Percentiles rank a stretch among this genome's conserved stretches.
Evolutionary conservation across 92 coral and sea anemone species (phyloP).

Genomic region (Actinernus sp.): DNA sequence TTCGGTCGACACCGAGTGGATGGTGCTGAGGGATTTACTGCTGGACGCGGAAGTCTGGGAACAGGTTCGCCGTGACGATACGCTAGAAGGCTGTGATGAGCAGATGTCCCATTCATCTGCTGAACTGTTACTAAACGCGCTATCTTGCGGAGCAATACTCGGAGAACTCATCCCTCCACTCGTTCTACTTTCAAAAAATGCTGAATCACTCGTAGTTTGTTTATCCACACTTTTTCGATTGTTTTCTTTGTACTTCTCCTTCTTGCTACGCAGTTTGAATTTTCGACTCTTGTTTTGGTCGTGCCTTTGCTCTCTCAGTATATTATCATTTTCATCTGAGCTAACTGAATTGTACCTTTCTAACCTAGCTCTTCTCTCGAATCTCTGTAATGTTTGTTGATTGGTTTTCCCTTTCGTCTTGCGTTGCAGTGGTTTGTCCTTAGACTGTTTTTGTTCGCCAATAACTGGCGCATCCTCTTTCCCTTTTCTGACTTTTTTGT

Average conservation of each 20-base stretch:
- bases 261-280: no score
- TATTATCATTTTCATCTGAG: neutral
- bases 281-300: no score
- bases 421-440: no score
- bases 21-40: conserved; percentile 25
- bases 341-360: no score
- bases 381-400: no score
- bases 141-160: conserved; percentile 41
- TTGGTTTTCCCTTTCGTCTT: no score
- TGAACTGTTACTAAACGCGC: conserved; percentile 53
- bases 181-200: conserved; percentile 38
- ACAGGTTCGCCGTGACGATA: neutral
- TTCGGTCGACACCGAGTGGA: conserved; percentile 13
- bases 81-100: neutral
- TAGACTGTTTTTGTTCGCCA: no score
- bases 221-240: no score
- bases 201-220: conserved; percentile 28
- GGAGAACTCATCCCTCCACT: conserved; percentile 20
- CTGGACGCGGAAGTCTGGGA: conserved; percentile 17
- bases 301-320: no score
- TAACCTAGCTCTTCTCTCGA: no score
- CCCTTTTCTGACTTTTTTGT: conserved; percentile 14
- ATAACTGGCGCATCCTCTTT: no score
- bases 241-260: no score
- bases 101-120: conserved; percentile 40